Base-by-base conservation (phyloP, 2,797 vertebrate species). In the Falco cherrug region DNA sequence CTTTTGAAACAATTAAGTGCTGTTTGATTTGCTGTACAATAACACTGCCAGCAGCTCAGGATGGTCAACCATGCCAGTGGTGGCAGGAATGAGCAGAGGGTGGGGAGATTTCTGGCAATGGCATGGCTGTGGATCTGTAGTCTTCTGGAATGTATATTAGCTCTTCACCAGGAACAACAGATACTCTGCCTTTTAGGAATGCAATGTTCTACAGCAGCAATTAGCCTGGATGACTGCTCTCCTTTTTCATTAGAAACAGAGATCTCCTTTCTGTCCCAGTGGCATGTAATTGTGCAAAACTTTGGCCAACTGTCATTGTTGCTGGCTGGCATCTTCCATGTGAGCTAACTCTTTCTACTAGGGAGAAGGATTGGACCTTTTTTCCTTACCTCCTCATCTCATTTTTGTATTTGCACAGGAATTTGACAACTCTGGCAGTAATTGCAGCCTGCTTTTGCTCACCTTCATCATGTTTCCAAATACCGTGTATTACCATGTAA, bases 401-500 rank as follows among this genome's bases (percentile, higher is more conserved):
- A 0, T 64, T 81, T 45, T 77, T 67, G 70, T 78, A 28, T 85
- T 96, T 96, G 39, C 51, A 70, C 43, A 22, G 77, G 63, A 78
- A 45, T 91, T 94, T 91, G 87, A 63, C 86, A 87, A 81, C 39
- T 39, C 56, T 37, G 83, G 60, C 92, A 84, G 54, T 73, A 91
- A 89, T 93, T 81, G 61, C 50, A 87, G 33, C 47, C 85, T 94
- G 81, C 56, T 92, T 92, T 94, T 6, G 1, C 90, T 95, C 75
- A 73, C 90, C 89, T 95, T 95, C 61, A 26, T 94, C 73, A 8
- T 67, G 43, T 97, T 93, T 94, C 81, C 79, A 95, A 94, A 94
- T 87, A 79, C 43, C 17, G 8, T 45, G 43, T 45, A 45, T 45
- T 45, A 45, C 56, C 69, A 56, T 39, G 73, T 95, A 96, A 96